Conservation (phyloP, 2,113 vertebrate species). For the Eulacestoma nigropectus region DNA sequence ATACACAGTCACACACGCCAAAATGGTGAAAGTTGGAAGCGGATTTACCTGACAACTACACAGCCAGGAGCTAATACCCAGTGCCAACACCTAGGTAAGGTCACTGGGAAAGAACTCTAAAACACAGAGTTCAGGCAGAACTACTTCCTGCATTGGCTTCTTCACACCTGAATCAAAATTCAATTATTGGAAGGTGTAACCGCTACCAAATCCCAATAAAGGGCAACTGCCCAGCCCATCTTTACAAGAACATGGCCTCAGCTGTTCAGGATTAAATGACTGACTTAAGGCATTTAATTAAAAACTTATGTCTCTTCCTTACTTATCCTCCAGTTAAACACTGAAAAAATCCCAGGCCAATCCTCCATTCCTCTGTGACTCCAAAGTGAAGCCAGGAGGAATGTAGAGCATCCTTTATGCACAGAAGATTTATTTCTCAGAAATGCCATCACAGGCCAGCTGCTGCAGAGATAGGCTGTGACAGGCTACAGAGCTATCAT, state of each 20-base stretch:
- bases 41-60: neutral
- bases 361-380: neutral
- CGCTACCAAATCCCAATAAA: neutral
- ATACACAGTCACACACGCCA: accelerated
- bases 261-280: neutral
- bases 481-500: neutral
- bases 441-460: neutral
- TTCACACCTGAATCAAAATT: neutral
- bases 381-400: neutral
- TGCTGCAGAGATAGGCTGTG: neutral
- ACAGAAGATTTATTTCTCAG: neutral
- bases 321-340: neutral
- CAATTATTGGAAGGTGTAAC: neutral
- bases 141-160: neutral
- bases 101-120: neutral
- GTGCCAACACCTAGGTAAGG: neutral
- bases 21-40: accelerated
- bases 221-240: neutral
- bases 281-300: neutral
- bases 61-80: neutral
- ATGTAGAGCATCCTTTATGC: neutral
- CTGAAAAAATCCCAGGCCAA: neutral
- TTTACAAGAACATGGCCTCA: neutral
- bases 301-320: neutral
- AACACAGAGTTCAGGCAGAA: neutral